phyloP scores from a whole-genome alignment of 2,113 vertebrate species.

The Urocitellus parryii region DNA sequence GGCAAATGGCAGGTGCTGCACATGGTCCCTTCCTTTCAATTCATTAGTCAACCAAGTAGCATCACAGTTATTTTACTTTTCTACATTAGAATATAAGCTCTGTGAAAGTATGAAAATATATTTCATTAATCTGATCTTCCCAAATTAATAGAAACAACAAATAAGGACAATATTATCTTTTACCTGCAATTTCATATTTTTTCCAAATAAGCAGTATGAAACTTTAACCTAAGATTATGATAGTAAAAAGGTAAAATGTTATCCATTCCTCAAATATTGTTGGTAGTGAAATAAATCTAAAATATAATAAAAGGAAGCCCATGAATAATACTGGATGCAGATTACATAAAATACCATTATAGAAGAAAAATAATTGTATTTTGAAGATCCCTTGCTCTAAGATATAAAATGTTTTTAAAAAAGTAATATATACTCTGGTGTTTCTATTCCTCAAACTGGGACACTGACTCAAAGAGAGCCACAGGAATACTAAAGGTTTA shows the following conservation, averaged over 20 bases:
- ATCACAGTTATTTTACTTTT: neutral
- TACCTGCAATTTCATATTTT: neutral
- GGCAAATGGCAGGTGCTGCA: neutral
- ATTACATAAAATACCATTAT: neutral
- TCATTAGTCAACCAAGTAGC: neutral
- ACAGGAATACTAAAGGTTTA: neutral
- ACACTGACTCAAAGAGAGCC: neutral
- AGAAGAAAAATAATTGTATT: neutral
- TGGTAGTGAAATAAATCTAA: neutral
- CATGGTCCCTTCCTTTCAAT: neutral
- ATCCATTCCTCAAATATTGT: neutral
- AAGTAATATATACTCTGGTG: neutral
- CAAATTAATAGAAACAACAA: neutral
- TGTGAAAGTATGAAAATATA: neutral
- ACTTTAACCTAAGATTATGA: neutral
- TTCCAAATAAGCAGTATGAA: neutral
- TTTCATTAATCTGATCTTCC: neutral
- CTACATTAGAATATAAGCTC: neutral
- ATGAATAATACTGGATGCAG: neutral
- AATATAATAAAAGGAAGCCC: neutral
- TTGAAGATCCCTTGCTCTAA: neutral
- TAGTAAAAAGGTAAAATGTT: neutral
- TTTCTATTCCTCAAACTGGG: neutral
- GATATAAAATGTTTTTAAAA: neutral
- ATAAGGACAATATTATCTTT: neutral